phyloP scores from a whole-genome alignment of 2,888 invertebrate genomes.

The Philonicus albiceps region DNA sequence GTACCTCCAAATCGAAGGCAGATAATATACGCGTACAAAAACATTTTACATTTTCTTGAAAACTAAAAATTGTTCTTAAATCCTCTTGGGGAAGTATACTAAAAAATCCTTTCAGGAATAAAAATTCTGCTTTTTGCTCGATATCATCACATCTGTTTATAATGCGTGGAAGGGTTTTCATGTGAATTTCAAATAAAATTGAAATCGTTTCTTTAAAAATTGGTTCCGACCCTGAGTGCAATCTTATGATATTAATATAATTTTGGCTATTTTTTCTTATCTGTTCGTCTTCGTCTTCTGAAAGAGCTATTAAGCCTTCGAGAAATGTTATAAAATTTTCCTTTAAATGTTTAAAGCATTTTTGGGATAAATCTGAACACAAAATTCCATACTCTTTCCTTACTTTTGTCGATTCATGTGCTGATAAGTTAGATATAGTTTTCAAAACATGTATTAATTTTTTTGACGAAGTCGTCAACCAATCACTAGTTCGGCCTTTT shows the following conservation, averaged over 20 bases:
- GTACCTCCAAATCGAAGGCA: constrained; percentile 66
- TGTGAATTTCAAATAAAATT: constrained; percentile 50
- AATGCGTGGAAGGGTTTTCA: constrained; percentile 71
- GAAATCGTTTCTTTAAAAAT: constrained; percentile 45
- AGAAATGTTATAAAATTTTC: constrained; percentile 69
- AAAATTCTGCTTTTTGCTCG: constrained; percentile 70
- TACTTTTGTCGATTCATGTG: constrained; percentile 70
- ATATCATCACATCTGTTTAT: constrained; percentile 72
- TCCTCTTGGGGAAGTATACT: constrained; percentile 67
- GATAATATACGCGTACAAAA: constrained; percentile 68
- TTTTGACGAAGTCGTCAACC: constrained; percentile 60
- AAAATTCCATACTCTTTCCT: constrained; percentile 70
- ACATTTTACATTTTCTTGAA: constrained; percentile 65
- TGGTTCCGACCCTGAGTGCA: neutral
- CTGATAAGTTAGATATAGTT: constrained; percentile 66
- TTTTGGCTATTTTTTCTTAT: constrained; percentile 64
- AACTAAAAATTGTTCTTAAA: constrained; percentile 68
- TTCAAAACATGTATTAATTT: constrained; percentile 56
- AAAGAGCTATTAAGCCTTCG: constrained; percentile 73
- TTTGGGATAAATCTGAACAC: constrained; percentile 67
- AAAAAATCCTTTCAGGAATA: constrained; percentile 74
- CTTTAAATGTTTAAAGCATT: constrained; percentile 72
- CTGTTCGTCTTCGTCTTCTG: constrained; percentile 70
- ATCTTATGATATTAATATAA: constrained; percentile 54
- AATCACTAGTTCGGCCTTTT: constrained; percentile 58